A percentile compares a stretch with the other conserved stretches of the same genome.
These are phyloP conservation scores for Stomatorhinus ivindoensis DNA, from an alignment of 2,113 vertebrate species.

Conservation along the genomic window DNA sequence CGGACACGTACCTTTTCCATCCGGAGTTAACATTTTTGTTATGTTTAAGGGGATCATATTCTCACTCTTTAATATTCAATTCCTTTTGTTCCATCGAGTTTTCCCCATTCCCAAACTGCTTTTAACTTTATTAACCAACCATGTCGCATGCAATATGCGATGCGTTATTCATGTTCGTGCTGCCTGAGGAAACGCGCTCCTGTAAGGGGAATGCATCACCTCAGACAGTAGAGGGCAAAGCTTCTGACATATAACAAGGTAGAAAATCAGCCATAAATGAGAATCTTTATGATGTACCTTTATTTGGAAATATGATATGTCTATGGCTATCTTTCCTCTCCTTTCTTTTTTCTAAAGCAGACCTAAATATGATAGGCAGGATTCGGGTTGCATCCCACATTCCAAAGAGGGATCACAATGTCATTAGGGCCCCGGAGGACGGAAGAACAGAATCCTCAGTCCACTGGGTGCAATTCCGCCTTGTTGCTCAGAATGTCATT, in stretches of 20 bases:
- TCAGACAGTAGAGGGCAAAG: constrained; percentile 44
- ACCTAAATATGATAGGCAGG: background rate
- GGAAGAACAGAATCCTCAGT: background rate
- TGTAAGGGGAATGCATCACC: constrained; percentile 37
- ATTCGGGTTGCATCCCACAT: background rate
- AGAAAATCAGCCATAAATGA: background rate
- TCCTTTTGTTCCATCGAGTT: constrained; percentile 12
- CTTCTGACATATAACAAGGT: constrained; percentile 12
- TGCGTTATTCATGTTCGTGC: constrained; percentile 35
- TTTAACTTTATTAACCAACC: constrained; percentile 35
- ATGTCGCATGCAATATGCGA: constrained; percentile 40
- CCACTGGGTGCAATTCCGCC: background rate
- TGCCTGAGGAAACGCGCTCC: constrained; percentile 38
- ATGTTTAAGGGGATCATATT: background rate
- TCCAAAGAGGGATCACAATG: background rate
- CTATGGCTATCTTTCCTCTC: background rate
- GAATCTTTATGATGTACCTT: background rate
- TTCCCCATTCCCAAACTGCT: constrained; percentile 26
- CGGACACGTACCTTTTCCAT: background rate
- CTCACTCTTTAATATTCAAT: constrained; percentile 10
- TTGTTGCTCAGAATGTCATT: background rate
- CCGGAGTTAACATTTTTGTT: background rate
- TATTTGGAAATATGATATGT: background rate
- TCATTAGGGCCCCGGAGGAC: background rate
- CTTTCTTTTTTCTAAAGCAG: background rate